These are phyloP conservation scores for Apodemia hepburni DNA, from an alignment of 2,888 invertebrate species.

Conservation along the genomic window DNA sequence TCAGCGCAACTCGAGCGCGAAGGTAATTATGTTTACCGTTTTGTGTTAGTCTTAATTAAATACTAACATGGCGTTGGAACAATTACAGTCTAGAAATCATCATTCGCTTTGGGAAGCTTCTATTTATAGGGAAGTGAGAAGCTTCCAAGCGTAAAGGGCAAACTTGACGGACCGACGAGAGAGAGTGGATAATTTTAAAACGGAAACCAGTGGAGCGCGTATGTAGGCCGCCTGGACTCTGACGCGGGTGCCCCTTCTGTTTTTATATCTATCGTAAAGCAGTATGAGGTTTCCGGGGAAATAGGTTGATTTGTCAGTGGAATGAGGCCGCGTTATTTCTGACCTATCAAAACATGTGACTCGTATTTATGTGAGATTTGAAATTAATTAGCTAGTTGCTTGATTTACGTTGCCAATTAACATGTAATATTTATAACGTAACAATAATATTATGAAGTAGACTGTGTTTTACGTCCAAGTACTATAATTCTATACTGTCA, in stretches of 20 bases:
- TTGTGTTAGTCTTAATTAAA: slow-evolving; percentile 7
- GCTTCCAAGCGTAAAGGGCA: slow-evolving; percentile 70
- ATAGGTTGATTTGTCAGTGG: slow-evolving; percentile 56
- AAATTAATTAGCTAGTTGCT: neutral
- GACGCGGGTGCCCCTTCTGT: slow-evolving; percentile 40
- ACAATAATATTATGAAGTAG: too few species aligned
- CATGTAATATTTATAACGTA: too few species aligned
- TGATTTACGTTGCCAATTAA: too few species aligned
- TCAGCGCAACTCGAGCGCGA: slow-evolving; percentile 5
- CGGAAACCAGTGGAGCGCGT: slow-evolving; percentile 70
- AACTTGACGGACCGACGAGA: slow-evolving; percentile 64
- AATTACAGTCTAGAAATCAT: slow-evolving; percentile 13
- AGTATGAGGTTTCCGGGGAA: slow-evolving; percentile 53
- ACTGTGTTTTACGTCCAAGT: too few species aligned
- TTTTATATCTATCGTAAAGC: slow-evolving; percentile 63
- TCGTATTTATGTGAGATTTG: neutral
- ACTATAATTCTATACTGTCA: too few species aligned
- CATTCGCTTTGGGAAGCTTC: slow-evolving; percentile 18
- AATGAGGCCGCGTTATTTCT: slow-evolving; percentile 59
- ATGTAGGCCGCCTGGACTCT: slow-evolving; percentile 69
- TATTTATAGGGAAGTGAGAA: slow-evolving; percentile 46
- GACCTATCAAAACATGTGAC: slow-evolving; percentile 12
- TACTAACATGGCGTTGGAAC: slow-evolving; percentile 11
- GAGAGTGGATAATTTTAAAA: slow-evolving; percentile 70
- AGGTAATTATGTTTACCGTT: slow-evolving; percentile 15